Evolutionary conservation across 2,797 vertebrate genomes (phyloP).

Genomic region (Synanceia verrucosa): DNA sequence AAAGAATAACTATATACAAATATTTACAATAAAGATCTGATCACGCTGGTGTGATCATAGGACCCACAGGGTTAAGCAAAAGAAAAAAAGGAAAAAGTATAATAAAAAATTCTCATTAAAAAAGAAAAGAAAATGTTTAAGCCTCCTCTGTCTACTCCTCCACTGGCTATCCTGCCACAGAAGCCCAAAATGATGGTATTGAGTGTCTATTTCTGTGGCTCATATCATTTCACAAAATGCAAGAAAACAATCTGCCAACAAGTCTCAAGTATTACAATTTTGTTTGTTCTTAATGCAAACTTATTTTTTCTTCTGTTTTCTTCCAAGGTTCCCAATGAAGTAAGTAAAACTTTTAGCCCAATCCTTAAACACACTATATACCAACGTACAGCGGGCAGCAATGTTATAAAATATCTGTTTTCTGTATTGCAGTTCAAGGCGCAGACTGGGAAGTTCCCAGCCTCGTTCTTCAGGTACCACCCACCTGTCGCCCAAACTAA

Average conservation of each 20-base stretch:
- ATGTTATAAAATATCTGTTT: background rate
- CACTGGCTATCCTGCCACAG: too few relatives aligned
- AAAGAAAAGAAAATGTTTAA: too few relatives aligned
- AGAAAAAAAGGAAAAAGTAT: too few relatives aligned
- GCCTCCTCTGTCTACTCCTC: too few relatives aligned
- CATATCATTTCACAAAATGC: background rate
- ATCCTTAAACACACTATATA: background rate
- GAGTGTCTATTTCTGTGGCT: background rate
- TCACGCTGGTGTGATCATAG: too few relatives aligned
- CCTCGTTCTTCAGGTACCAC: conserved; percentile 61
- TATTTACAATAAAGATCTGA: too few relatives aligned
- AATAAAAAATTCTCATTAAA: too few relatives aligned
- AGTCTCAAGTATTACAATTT: background rate
- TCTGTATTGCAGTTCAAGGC: conserved; percentile 42
- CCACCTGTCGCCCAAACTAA: conserved; percentile 34
- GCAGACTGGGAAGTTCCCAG: conserved; percentile 62
- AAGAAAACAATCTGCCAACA: background rate
- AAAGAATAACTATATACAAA: too few relatives aligned
- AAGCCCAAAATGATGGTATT: too few relatives aligned
- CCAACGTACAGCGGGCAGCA: background rate
- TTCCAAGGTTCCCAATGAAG: conserved; percentile 66
- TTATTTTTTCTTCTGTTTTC: background rate
- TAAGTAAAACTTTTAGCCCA: conserved; percentile 47
- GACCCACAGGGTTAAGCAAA: too few relatives aligned
- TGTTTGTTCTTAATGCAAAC: conserved; percentile 4